Conservation (phyloP, 2,888 invertebrate species). For the Peribatodes rhomboidaria region DNA sequence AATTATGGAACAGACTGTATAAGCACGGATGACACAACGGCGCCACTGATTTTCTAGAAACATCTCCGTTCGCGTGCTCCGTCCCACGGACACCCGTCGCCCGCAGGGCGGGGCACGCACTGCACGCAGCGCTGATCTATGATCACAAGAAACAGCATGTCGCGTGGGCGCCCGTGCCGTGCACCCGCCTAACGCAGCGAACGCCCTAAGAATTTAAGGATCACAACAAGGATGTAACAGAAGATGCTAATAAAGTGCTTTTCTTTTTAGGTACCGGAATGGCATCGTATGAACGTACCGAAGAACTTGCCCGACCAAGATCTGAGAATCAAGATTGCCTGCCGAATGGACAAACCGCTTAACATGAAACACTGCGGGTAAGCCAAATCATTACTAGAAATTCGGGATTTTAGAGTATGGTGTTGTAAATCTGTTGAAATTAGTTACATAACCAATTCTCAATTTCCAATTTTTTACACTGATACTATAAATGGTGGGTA, state of each 20-base stretch:
- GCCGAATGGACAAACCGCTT: constrained; percentile 99
- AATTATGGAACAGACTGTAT: no score
- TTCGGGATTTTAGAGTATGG: no score
- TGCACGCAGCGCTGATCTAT: not conserved
- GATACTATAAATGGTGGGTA: no score
- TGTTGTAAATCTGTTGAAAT: no score
- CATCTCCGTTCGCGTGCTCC: no score
- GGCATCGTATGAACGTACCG: constrained; percentile 98
- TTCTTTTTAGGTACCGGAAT: constrained; percentile 93
- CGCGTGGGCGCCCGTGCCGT: not conserved
- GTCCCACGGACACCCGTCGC: no score
- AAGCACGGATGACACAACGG: no score
- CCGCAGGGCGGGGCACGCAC: not conserved
- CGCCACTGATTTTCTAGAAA: not conserved
- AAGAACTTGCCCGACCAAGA: constrained; percentile 98
- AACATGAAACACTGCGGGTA: constrained; percentile 99
- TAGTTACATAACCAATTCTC: no score
- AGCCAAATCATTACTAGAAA: no score
- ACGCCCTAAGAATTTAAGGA: not conserved
- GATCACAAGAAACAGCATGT: not conserved
- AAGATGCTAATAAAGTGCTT: not conserved
- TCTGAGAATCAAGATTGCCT: constrained; percentile 98
- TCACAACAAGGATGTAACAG: not conserved
- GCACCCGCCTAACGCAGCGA: no score
- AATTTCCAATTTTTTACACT: no score